Percentiles rank a stretch among this genome's conserved stretches.
phyloP scores from a whole-genome alignment of 1,140 invertebrate genomes.

The Drosophila kanapiae region DNA sequence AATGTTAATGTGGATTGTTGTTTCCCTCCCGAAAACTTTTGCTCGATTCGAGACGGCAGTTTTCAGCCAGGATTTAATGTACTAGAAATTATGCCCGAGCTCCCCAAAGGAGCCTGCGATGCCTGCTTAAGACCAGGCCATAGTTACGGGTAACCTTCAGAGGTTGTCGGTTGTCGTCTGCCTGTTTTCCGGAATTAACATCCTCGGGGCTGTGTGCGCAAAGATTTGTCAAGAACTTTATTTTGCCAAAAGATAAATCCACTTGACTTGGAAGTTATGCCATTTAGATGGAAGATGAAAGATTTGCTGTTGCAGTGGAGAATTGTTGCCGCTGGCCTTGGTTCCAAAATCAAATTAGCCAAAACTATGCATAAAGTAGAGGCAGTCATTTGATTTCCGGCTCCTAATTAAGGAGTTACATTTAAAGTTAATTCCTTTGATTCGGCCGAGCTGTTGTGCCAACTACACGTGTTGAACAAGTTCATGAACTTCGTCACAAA shows the following conservation, averaged over 20 bases:
- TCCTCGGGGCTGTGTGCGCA: slow-evolving; percentile 40
- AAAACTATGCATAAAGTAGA: slow-evolving; percentile 1
- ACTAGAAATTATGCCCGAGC: slow-evolving; percentile 70
- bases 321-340: neutral
- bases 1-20: slow-evolving; percentile 73
- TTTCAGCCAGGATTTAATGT: slow-evolving; percentile 53
- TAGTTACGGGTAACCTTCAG: slow-evolving; percentile 36
- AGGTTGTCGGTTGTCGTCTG: slow-evolving; percentile 16
- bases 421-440: slow-evolving; percentile 36
- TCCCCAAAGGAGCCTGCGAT: slow-evolving; percentile 24
- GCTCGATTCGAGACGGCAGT: slow-evolving; percentile 51
- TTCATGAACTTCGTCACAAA: slow-evolving; percentile 67
- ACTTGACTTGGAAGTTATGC: slow-evolving; percentile 64
- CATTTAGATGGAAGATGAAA: slow-evolving; percentile 70
- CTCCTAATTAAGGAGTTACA: slow-evolving; percentile 61
- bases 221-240: slow-evolving; percentile 66
- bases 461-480: slow-evolving; percentile 75
- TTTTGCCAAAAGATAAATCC: slow-evolving; percentile 72
- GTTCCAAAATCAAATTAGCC: slow-evolving; percentile 28
- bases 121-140: slow-evolving; percentile 55
- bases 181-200: slow-evolving; percentile 56
- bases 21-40: slow-evolving; percentile 51
- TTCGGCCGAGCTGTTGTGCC: slow-evolving; percentile 22
- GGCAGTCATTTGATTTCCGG: slow-evolving; percentile 55
- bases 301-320: slow-evolving; percentile 24